Evolutionary conservation across 2,888 invertebrate species (phyloP).

Genomic region (Metopia argyrocephala): DNA sequence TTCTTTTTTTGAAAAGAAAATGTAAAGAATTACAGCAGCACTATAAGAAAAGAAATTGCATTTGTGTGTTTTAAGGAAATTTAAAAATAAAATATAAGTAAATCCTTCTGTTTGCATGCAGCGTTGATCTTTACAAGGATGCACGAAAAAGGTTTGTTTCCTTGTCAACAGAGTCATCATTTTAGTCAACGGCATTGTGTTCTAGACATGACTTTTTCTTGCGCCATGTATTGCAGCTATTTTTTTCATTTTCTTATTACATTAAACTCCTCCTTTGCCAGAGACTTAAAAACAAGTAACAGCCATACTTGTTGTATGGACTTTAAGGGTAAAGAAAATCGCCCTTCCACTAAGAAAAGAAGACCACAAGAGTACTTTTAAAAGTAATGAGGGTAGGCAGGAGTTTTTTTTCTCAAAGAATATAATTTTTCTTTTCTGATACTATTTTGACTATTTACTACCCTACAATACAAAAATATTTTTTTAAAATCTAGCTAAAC

Average conservation of each 20-base stretch:
- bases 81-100: not conserved
- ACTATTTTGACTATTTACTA: too few relatives aligned
- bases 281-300: constrained; percentile 52
- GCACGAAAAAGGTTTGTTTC: constrained; percentile 8
- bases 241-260: too few relatives aligned
- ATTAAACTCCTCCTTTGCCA: too few relatives aligned
- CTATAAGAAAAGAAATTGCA: constrained; percentile 47
- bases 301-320: constrained; percentile 52
- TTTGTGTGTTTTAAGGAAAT: constrained; percentile 44
- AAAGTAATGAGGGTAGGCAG: too few relatives aligned
- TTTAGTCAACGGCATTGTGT: constrained; percentile 26
- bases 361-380: too few relatives aligned
- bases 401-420: too few relatives aligned
- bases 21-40: constrained; percentile 16
- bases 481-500: too few relatives aligned
- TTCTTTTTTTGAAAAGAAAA: constrained; percentile 7
- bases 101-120: not conserved
- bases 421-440: too few relatives aligned
- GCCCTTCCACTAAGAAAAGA: too few relatives aligned
- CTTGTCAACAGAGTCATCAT: constrained; percentile 53
- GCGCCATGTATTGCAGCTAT: not conserved
- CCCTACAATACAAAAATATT: too few relatives aligned
- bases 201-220: constrained; percentile 14
- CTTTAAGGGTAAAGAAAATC: constrained; percentile 26
- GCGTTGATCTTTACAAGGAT: not conserved